Conservation (phyloP, 2,113 vertebrate genomes). For the Campylomormyrus tamandua region DNA sequence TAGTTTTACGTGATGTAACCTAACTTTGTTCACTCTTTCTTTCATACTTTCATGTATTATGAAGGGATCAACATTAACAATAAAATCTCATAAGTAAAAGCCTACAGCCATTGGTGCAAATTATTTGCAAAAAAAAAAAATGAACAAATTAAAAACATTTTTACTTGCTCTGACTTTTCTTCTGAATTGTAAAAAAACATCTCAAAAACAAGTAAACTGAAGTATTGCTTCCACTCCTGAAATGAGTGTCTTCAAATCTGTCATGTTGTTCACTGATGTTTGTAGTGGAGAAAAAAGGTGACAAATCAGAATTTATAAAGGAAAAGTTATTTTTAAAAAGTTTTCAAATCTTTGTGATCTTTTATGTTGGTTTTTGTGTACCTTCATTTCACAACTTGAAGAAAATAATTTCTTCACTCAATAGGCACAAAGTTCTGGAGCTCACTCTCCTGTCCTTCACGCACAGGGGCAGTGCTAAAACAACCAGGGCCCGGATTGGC, state of each 20-base stretch:
- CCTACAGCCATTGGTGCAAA: background rate
- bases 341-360: background rate
- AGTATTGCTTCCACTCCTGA: background rate
- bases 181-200: slow-evolving; percentile 7
- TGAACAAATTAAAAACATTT: background rate
- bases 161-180: slow-evolving; percentile 13
- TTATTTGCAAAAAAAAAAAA: background rate
- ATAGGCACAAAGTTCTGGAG: background rate
- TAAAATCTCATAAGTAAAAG: background rate
- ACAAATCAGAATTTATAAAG: background rate
- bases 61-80: background rate
- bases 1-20: background rate
- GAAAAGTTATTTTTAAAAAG: background rate
- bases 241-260: background rate
- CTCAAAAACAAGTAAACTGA: background rate
- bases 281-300: background rate
- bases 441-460: background rate
- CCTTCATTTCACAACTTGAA: background rate
- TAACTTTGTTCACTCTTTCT: background rate
- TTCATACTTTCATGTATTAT: background rate
- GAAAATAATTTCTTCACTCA: background rate
- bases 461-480: background rate
- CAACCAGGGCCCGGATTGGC: background rate
- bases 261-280: background rate
- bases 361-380: background rate